Conservation (phyloP, 2,888 invertebrate genomes). For the Thymelicus sylvestris region DNA sequence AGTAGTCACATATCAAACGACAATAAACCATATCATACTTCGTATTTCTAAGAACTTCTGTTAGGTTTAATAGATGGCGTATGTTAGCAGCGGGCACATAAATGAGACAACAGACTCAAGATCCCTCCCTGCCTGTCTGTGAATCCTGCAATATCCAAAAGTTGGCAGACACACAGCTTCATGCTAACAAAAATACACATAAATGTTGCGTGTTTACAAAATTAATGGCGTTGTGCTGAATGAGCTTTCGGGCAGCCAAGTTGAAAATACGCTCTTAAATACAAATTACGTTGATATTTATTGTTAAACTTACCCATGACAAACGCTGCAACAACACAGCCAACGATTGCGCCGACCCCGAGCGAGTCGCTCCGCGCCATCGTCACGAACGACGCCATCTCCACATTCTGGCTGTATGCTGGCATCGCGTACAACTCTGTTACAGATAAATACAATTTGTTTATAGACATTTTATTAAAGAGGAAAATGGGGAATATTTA, state of each 20-base stretch:
- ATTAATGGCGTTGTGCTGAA: too few relatives aligned
- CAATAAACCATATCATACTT: background rate
- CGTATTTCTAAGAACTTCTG: background rate
- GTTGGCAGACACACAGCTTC: too few relatives aligned
- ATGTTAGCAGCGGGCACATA: background rate
- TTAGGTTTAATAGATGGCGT: slow-evolving; percentile 7
- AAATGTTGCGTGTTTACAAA: too few relatives aligned
- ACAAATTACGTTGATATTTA: too few relatives aligned
- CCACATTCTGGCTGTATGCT: slow-evolving; percentile 74
- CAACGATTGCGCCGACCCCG: slow-evolving; percentile 65
- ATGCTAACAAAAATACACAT: too few relatives aligned
- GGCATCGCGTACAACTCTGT: slow-evolving; percentile 76
- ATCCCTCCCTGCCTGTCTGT: too few relatives aligned
- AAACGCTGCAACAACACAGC: slow-evolving; percentile 72
- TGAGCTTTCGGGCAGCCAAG: too few relatives aligned
- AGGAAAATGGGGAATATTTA: too few relatives aligned
- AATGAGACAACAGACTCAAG: too few relatives aligned
- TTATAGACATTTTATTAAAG: too few relatives aligned
- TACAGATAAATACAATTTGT: slow-evolving; percentile 8
- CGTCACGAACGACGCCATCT: slow-evolving; percentile 77
- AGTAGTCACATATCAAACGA: background rate
- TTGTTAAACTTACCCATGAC: slow-evolving; percentile 60
- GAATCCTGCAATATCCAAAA: too few relatives aligned
- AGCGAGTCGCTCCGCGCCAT: slow-evolving; percentile 58
- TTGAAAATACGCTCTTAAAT: too few relatives aligned